A percentile compares a stretch with the other conserved stretches of the same genome.
phyloP scores from a whole-genome alignment of 2,888 invertebrate genomes.

The Leptinotarsa rubiginosa region DNA sequence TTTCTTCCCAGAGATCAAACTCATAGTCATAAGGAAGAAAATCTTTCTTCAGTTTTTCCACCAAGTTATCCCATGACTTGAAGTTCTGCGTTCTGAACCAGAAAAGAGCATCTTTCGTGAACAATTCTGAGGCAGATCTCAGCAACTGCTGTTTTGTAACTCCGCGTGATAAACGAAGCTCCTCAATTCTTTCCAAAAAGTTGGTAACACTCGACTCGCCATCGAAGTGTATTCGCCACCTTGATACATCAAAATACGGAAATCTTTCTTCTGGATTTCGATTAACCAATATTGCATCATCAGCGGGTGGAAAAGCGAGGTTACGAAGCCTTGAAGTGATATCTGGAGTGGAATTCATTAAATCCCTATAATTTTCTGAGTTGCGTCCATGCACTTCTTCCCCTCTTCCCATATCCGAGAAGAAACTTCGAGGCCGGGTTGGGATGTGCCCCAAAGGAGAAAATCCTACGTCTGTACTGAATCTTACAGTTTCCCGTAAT shows the following conservation, averaged over 20 bases:
- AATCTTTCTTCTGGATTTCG: not conserved
- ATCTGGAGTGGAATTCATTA: not conserved
- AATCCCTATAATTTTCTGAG: not conserved
- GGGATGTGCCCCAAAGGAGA: too few species aligned
- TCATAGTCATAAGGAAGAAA: slow-evolving; percentile 31
- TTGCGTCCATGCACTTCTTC: not conserved
- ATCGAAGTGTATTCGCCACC: slow-evolving; percentile 26
- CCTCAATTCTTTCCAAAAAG: slow-evolving; percentile 25
- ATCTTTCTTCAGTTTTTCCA: slow-evolving; percentile 3
- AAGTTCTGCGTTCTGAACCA: slow-evolving; percentile 29
- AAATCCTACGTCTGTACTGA: too few species aligned
- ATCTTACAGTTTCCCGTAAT: too few species aligned
- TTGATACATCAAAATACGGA: not conserved
- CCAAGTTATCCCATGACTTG: slow-evolving; percentile 23
- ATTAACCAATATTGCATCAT: not conserved
- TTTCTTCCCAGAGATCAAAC: slow-evolving; percentile 25
- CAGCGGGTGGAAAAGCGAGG: not conserved
- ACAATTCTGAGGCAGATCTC: slow-evolving; percentile 28
- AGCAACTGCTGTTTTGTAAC: slow-evolving; percentile 21
- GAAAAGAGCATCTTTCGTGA: slow-evolving; percentile 22
- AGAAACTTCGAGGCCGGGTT: not conserved
- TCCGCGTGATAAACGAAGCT: slow-evolving; percentile 27
- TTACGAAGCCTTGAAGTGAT: not conserved
- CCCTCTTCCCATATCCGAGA: not conserved
- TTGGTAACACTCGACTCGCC: slow-evolving; percentile 25